phyloP scores from a whole-genome alignment of 2,888 invertebrate genomes.

The Macaria notata region DNA sequence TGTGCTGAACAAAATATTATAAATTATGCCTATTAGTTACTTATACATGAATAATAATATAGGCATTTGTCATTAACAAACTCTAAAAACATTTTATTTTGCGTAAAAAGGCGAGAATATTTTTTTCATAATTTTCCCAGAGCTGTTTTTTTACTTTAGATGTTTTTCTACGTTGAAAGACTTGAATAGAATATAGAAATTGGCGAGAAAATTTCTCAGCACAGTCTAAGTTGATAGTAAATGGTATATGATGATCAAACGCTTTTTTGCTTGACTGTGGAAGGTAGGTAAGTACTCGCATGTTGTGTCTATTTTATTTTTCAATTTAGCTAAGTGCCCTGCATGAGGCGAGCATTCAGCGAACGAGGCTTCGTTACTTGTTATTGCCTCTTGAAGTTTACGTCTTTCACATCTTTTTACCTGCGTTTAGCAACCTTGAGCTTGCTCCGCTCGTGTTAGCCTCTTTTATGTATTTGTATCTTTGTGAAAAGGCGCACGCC shows the following conservation, averaged over 20 bases:
- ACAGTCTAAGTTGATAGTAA: neutral
- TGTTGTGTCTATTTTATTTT: conserved; percentile 18
- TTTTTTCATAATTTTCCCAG: too few relatives aligned
- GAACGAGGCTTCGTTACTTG: conserved; percentile 28
- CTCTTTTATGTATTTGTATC: conserved; percentile 11
- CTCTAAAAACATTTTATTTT: too few relatives aligned
- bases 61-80: too few relatives aligned
- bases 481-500: conserved; percentile 5
- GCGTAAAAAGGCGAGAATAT: too few relatives aligned
- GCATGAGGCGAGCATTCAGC: conserved; percentile 23
- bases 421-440: conserved; percentile 20
- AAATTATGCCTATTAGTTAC: too few relatives aligned
- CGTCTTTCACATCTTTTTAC: conserved; percentile 29
- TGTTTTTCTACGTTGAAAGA: too few relatives aligned
- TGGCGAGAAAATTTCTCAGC: too few relatives aligned
- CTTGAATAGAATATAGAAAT: too few relatives aligned
- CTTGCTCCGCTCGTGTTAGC: conserved; percentile 12
- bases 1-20: too few relatives aligned
- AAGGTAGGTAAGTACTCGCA: conserved; percentile 1
- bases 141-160: too few relatives aligned
- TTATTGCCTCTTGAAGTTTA: conserved; percentile 32
- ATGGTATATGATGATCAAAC: conserved; percentile 10
- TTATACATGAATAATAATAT: too few relatives aligned
- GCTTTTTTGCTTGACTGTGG: conserved; percentile 6
- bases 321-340: conserved; percentile 31